A percentile compares a stretch with the other conserved stretches of the same genome.
Conservation (phyloP, 2,888 invertebrate species). For the Leptopilina drosophilae region DNA sequence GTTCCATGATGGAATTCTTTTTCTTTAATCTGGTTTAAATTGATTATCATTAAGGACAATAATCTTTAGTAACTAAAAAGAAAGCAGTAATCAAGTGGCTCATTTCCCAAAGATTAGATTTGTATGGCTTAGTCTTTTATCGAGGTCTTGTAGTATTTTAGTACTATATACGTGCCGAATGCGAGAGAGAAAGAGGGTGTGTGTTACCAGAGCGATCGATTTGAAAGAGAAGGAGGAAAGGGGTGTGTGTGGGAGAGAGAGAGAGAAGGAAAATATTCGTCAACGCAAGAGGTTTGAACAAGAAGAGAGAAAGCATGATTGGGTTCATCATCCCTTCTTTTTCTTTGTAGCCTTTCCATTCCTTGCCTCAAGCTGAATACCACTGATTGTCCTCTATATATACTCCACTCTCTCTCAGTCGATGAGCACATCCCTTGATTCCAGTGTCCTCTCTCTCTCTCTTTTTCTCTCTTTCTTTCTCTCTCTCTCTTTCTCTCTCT, state of each 20-base stretch:
- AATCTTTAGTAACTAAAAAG: not conserved
- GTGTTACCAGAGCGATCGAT: slow-evolving; percentile 51
- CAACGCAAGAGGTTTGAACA: slow-evolving; percentile 36
- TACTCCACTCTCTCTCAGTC: slow-evolving; percentile 59
- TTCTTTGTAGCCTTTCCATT: slow-evolving; percentile 61
- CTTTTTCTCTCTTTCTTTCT: slow-evolving; percentile 54
- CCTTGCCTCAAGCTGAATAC: slow-evolving; percentile 71
- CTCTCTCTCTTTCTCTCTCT: slow-evolving; percentile 57
- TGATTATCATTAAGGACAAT: not conserved
- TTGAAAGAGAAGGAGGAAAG: slow-evolving; percentile 25
- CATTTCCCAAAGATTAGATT: slow-evolving; percentile 37
- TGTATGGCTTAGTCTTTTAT: slow-evolving; percentile 29
- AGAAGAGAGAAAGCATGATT: slow-evolving; percentile 47
- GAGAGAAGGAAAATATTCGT: slow-evolving; percentile 30
- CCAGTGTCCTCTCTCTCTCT: slow-evolving; percentile 45
- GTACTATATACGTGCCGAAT: slow-evolving; percentile 41
- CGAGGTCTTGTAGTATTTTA: slow-evolving; percentile 37
- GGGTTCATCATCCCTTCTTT: slow-evolving; percentile 54
- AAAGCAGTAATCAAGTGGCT: slow-evolving; percentile 33
- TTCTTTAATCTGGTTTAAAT: not conserved
- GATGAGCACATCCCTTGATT: slow-evolving; percentile 45
- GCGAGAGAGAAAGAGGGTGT: slow-evolving; percentile 43
- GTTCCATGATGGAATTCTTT: not conserved
- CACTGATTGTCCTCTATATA: slow-evolving; percentile 72
- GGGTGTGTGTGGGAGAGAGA: slow-evolving; percentile 12